Percentiles rank a stretch among this genome's conserved stretches.
Evolutionary conservation across 2,113 vertebrate species (phyloP).

Genomic region (Physeter macrocephalus): DNA sequence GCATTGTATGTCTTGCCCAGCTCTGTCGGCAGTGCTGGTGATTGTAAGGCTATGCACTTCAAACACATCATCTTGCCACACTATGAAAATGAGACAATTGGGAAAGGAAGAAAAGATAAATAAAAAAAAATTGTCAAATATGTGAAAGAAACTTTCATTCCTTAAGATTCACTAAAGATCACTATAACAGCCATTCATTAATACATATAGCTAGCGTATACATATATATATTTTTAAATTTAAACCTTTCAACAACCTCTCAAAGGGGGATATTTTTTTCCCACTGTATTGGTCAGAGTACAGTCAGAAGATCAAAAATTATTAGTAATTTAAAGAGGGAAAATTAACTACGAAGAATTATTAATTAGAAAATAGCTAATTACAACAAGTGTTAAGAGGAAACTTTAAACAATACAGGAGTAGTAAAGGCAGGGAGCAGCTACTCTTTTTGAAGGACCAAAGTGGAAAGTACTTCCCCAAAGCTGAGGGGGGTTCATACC

Average conservation of each 20-base stretch:
- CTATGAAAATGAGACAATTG: background rate
- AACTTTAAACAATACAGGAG: background rate
- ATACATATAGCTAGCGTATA: background rate
- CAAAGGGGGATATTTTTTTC: background rate
- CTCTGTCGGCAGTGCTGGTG: background rate
- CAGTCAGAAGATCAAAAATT: background rate
- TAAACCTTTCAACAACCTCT: background rate
- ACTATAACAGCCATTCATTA: background rate
- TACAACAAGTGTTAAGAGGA: background rate
- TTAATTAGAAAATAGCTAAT: background rate
- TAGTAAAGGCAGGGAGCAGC: background rate
- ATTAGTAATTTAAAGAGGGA: background rate
- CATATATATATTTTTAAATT: background rate
- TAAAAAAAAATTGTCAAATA: background rate
- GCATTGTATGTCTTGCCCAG: background rate
- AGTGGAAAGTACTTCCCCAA: rapidly evolving
- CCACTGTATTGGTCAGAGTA: background rate
- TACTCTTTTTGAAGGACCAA: background rate
- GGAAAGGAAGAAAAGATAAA: background rate
- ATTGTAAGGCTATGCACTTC: background rate
- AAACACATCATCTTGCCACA: background rate
- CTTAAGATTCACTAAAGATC: background rate
- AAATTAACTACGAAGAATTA: background rate
- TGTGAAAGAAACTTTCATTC: background rate
- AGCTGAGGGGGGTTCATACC: background rate